These are phyloP conservation scores for Acanthosoma haemorrhoidale DNA, from an alignment of 2,888 invertebrate species.

Conservation along the genomic window DNA sequence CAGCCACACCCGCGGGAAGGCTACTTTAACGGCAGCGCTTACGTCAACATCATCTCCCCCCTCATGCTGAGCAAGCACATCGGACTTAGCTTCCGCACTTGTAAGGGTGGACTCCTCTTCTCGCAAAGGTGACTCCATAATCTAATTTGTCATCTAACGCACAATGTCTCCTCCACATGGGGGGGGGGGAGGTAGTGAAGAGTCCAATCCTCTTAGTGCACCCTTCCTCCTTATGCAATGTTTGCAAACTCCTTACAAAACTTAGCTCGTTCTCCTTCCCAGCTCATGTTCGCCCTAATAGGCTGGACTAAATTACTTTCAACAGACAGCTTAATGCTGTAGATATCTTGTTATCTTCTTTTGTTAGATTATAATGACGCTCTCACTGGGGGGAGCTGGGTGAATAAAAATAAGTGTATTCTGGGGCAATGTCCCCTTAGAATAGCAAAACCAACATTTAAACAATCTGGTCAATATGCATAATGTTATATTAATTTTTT, in stretches of 20 bases:
- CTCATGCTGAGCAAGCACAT: constrained; percentile 73
- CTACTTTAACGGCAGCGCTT: constrained; percentile 76
- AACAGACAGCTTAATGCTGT: no score
- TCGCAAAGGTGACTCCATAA: constrained; percentile 45
- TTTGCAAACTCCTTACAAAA: not conserved
- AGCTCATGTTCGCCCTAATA: no score
- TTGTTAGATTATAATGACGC: no score
- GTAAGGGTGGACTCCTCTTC: constrained; percentile 55
- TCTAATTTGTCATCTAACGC: constrained; percentile 42
- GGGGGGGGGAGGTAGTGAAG: not conserved
- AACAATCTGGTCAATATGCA: no score
- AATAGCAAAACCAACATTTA: no score
- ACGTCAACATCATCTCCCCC: constrained; percentile 64
- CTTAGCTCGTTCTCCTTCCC: no score
- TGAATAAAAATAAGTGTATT: no score
- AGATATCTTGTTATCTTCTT: no score
- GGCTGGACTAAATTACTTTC: no score
- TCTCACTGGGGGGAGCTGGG: no score
- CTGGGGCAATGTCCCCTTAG: no score
- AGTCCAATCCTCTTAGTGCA: not conserved
- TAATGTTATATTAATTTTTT: no score
- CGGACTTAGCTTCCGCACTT: constrained; percentile 75
- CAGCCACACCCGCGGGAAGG: constrained; percentile 55
- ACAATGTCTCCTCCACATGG: not conserved
- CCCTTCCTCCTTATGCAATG: not conserved